Percentiles rank a stretch among this genome's conserved stretches.
These are phyloP conservation scores for Epizoanthus scotinus DNA, from an alignment of 92 coral and sea anemone species.

Conservation along the genomic window DNA sequence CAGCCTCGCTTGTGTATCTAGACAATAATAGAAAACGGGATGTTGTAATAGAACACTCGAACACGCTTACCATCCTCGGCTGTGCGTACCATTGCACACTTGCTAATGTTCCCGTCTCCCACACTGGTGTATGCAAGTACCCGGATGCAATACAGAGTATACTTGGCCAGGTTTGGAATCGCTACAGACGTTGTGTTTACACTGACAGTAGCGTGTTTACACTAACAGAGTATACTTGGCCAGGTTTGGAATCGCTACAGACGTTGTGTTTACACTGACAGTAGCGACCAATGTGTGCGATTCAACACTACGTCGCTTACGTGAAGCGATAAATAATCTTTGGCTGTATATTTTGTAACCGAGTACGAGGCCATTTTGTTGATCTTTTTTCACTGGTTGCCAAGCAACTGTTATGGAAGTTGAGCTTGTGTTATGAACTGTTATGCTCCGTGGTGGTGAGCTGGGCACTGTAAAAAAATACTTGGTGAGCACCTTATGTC, in stretches of 20 bases:
- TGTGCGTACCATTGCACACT: conserved; percentile 41
- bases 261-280: too few relatives aligned
- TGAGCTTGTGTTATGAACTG: not conserved
- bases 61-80: conserved; percentile 49
- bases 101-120: conserved; percentile 20
- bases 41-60: too few relatives aligned
- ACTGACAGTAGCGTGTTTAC: too few relatives aligned
- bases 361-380: not conserved
- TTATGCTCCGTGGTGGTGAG: not conserved
- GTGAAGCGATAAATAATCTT: not conserved
- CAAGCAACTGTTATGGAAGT: not conserved
- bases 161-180: too few relatives aligned
- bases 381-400: not conserved
- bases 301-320: not conserved
- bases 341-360: not conserved
- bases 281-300: not conserved
- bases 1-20: too few relatives aligned
- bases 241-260: too few relatives aligned
- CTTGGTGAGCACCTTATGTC: not conserved
- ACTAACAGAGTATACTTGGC: too few relatives aligned
- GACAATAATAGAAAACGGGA: too few relatives aligned
- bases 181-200: too few relatives aligned
- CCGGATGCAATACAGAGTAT: conserved; percentile 23
- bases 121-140: conserved; percentile 39
- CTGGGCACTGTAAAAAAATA: not conserved